A percentile compares a stretch with the other conserved stretches of the same genome.
phyloP scores from a whole-genome alignment of 2,797 vertebrate genomes.

The Hybognathus amarus region DNA sequence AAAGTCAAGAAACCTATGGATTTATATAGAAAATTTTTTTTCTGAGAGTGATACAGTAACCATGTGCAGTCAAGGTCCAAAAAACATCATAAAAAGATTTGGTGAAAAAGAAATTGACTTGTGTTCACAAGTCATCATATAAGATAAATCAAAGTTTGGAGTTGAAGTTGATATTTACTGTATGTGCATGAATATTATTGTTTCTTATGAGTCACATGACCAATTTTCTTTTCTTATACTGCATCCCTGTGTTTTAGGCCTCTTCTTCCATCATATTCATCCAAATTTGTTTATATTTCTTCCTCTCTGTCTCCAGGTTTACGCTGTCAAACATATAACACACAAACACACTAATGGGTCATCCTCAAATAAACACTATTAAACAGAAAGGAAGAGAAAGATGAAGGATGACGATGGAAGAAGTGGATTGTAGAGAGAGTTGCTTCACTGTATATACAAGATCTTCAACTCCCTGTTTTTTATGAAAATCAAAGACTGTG shows the following conservation, averaged over 20 bases:
- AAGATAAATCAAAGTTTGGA: too few relatives aligned
- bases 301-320: neutral
- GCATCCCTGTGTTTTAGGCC: neutral
- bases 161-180: too few relatives aligned
- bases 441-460: neutral
- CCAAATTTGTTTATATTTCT: neutral
- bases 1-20: too few relatives aligned
- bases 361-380: neutral
- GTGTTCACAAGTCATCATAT: too few relatives aligned
- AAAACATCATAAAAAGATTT: too few relatives aligned
- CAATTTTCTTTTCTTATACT: neutral
- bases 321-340: neutral
- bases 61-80: too few relatives aligned
- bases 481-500: neutral
- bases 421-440: neutral
- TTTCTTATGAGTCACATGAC: neutral
- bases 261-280: neutral
- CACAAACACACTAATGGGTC: neutral
- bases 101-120: too few relatives aligned
- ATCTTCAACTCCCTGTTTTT: neutral
- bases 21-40: too few relatives aligned
- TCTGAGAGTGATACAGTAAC: too few relatives aligned
- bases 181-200: too few relatives aligned
- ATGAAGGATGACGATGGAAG: neutral
- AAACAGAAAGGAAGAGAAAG: neutral